These are phyloP conservation scores for Dromas ardeola DNA, from an alignment of 2,113 vertebrate species.

Conservation along the genomic window DNA sequence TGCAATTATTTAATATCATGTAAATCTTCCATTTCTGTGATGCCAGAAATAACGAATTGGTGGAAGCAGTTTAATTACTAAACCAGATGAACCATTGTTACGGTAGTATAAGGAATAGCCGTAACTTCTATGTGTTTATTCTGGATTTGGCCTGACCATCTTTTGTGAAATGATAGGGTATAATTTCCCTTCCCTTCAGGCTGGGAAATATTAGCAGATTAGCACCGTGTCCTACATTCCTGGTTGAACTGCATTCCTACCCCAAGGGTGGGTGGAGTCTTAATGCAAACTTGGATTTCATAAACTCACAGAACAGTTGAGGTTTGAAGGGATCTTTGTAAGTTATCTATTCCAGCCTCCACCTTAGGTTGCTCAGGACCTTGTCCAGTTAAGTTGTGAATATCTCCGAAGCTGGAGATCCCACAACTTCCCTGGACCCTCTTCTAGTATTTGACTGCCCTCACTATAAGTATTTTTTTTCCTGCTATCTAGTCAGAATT, in stretches of 20 bases:
- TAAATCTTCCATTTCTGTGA: neutral
- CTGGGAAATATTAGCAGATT: neutral
- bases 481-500: neutral
- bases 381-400: neutral
- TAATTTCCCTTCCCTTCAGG: neutral
- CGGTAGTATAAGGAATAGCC: neutral
- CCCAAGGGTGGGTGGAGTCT: neutral
- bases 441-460: neutral
- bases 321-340: neutral
- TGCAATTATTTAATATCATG: slow-evolving; percentile 2
- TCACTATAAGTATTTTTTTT: neutral
- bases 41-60: neutral
- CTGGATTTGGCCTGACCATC: neutral
- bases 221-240: neutral
- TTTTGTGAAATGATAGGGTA: neutral
- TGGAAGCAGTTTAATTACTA: neutral
- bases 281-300: neutral
- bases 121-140: neutral
- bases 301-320: neutral
- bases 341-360: neutral
- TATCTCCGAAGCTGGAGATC: neutral
- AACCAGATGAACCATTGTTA: neutral
- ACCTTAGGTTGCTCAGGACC: neutral
- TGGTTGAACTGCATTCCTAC: neutral
- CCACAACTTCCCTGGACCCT: neutral